Evolutionary conservation across 2,888 invertebrate species (phyloP), one percentile per base, ranked within the genome.

Genomic region (Microlaimidae sp.): DNA sequence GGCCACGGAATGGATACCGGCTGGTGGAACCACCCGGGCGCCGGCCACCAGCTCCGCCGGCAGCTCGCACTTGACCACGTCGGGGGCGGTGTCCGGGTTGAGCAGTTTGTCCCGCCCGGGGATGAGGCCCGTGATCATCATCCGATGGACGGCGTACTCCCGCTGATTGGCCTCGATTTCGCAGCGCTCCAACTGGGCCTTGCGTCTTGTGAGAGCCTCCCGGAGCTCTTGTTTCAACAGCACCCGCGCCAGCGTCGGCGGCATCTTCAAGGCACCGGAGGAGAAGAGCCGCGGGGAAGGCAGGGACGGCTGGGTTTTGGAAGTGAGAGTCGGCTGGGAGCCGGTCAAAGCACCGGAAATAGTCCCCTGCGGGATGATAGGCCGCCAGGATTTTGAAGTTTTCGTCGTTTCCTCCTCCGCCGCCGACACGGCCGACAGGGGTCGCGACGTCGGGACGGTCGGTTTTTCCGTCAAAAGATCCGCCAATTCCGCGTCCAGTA

Each of bases 181-280:
- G 49, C 70, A 65, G 49, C 74, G 73, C 56, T 75, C 74, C 41
- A 74, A 64, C 38, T 70, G 63, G 38, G 69, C 62, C 50, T 71
- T 65, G 43, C 74, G 59, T 19, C 70, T 66, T 28, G 64, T 66
- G 7, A 75, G 69, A 25, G 71, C 73, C 54, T 74, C 69, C 52
- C 73, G 65, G 52, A 76, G 63, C 57, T 76, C 75, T 57, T 75
- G 74, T 57, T 74, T 73, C 51, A 76, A 64, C 43, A 72, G 59
- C 26, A 69, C 65, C 28, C 66, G 55, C 13, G 64, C 65, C 54
- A 65, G 52, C 1, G 65, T 64, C 40, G 57, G 38, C 13, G 57
- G 56, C 50, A 57, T 50, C 27, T 52, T 49, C 27, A 7, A 41
- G 5, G 25, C 24, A n/a, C 26, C 23, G 7, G 7, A n/a, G 38